These are phyloP conservation scores for Henricia sp. DNA, from an alignment of 53 echinoderm and acorn worm species.

Conservation along the genomic window DNA sequence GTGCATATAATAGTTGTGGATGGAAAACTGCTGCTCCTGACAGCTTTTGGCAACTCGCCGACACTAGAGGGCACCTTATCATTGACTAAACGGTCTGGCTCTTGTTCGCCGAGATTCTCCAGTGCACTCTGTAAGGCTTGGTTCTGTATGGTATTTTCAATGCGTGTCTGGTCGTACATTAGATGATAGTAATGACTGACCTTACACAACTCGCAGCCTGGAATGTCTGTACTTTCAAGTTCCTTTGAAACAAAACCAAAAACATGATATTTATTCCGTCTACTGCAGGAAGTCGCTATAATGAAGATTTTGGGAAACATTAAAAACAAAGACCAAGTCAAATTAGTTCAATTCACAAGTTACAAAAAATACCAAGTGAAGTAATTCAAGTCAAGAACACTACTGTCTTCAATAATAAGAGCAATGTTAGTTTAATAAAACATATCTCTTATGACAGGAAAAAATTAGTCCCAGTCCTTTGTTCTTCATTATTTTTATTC, in stretches of 20 bases:
- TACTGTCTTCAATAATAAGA: too few relatives aligned
- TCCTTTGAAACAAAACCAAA: conserved; percentile 44
- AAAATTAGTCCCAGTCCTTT: too few relatives aligned
- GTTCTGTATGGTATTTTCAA: conserved; percentile 53
- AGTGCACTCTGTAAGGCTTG: conserved; percentile 75
- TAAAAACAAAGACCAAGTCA: background rate
- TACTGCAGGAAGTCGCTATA: too few relatives aligned
- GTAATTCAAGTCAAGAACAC: too few relatives aligned
- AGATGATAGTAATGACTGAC: conserved; percentile 88
- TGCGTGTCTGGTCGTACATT: conserved; percentile 70
- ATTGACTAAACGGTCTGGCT: conserved; percentile 47
- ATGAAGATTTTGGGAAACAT: too few relatives aligned
- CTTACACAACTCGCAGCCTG: conserved; percentile 75
- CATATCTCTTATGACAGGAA: too few relatives aligned
- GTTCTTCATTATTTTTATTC: too few relatives aligned
- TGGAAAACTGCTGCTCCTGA: conserved; percentile 3
- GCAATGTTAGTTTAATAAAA: too few relatives aligned
- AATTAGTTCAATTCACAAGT: too few relatives aligned
- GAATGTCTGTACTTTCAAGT: conserved; percentile 72
- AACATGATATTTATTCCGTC: too few relatives aligned
- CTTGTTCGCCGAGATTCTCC: conserved; percentile 55
- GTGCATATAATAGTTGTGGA: conserved; percentile 86
- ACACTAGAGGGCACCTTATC: background rate
- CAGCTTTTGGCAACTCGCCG: background rate
- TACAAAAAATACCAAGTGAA: too few relatives aligned